Evolutionary conservation across 2,797 vertebrate species (phyloP).

Genomic region (Hirundo rustica): DNA sequence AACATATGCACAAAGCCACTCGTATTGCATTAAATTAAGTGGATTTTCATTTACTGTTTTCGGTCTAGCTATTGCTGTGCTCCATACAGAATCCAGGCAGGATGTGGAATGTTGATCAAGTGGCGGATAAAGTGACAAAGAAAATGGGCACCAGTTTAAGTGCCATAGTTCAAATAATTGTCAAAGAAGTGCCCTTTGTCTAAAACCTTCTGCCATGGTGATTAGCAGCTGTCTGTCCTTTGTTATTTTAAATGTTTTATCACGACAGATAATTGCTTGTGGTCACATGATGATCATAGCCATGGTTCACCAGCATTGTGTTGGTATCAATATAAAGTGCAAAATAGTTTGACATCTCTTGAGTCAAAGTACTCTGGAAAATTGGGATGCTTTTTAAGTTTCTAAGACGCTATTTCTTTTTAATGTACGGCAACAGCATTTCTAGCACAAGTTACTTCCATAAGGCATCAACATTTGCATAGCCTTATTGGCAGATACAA

Average conservation of each 20-base stretch:
- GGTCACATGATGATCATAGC: not conserved
- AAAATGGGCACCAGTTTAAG: not conserved
- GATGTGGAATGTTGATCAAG: not conserved
- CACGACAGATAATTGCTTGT: not conserved
- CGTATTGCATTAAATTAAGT: not conserved
- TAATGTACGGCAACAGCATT: not conserved
- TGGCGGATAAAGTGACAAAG: not conserved
- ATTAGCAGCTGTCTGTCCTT: not conserved
- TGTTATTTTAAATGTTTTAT: not conserved
- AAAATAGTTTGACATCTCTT: not conserved
- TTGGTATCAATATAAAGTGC: not conserved
- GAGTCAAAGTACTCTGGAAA: not conserved
- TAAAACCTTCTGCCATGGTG: not conserved
- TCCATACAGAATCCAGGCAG: not conserved
- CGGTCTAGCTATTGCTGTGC: not conserved
- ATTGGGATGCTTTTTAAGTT: not conserved
- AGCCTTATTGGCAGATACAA: not conserved
- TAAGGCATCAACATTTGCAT: not conserved
- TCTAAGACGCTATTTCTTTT: not conserved
- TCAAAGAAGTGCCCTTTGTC: not conserved
- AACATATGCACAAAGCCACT: not conserved
- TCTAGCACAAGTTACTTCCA: not conserved
- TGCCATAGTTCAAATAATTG: not conserved
- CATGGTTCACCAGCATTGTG: not conserved
- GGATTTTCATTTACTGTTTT: slow-evolving; percentile 4